Evolutionary conservation across 1,140 invertebrate species (phyloP).

Genomic region (Drosophila dunni): DNA sequence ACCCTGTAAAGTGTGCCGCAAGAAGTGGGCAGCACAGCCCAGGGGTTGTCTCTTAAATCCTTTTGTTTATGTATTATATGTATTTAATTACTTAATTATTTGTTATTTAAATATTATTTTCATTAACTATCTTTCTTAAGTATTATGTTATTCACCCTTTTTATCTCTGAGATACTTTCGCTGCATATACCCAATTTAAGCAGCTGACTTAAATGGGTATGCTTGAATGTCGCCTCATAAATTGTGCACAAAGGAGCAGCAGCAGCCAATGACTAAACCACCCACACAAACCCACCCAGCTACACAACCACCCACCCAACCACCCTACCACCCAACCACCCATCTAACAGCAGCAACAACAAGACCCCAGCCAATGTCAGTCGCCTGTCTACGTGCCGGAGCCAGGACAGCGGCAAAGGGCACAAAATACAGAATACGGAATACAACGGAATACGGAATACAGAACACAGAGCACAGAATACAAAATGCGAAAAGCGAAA

Average conservation of each 20-base stretch:
- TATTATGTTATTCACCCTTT: too few relatives aligned
- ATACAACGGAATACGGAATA: background rate
- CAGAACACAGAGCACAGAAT: background rate
- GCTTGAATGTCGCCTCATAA: conserved; percentile 36
- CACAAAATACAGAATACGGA: conserved; percentile 42
- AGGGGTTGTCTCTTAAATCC: too few relatives aligned
- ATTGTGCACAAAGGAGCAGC: conserved; percentile 43
- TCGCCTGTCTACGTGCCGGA: conserved; percentile 50
- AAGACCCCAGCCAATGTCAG: conserved; percentile 38
- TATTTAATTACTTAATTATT: too few relatives aligned
- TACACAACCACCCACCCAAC: background rate
- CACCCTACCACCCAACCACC: background rate
- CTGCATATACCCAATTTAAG: background rate
- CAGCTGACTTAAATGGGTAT: background rate
- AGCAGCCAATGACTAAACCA: conserved; percentile 35
- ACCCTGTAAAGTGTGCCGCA: background rate
- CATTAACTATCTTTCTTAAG: too few relatives aligned
- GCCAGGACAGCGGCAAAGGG: conserved; percentile 54
- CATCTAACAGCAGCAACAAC: background rate
- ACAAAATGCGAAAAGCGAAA: conserved; percentile 23
- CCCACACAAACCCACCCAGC: conserved; percentile 3
- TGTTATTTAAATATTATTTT: too few relatives aligned
- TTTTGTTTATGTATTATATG: too few relatives aligned
- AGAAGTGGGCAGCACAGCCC: too few relatives aligned
- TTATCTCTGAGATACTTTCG: background rate